phyloP scores from a whole-genome alignment of 1,140 invertebrate genomes.

The Idris sp. region DNA sequence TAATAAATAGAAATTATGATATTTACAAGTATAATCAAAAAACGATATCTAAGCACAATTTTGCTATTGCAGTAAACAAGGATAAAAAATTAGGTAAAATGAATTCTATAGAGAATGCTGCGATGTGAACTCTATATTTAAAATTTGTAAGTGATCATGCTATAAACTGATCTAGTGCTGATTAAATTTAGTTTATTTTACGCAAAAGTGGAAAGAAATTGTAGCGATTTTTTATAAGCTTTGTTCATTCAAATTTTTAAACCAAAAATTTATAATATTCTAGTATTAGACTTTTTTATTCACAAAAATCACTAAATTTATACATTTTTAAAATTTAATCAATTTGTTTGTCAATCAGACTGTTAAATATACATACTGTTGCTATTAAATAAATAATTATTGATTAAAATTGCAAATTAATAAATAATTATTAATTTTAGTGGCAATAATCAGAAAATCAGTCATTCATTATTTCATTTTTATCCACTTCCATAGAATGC shows the following conservation, averaged over 20 bases:
- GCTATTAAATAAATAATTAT: conserved; percentile 20
- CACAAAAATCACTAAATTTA: no score
- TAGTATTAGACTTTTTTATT: no score
- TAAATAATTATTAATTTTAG: conserved; percentile 20
- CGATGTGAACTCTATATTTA: conserved; percentile 70
- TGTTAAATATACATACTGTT: not conserved
- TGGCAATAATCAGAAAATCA: conserved; percentile 7
- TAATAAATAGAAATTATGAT: no score
- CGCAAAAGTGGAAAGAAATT: not conserved
- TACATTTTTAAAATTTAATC: no score
- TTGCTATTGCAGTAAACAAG: conserved; percentile 74
- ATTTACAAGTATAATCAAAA: no score
- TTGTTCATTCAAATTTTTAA: conserved; percentile 39
- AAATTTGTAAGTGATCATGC: conserved; percentile 77
- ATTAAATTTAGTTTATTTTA: no score
- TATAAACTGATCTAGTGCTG: conserved; percentile 57
- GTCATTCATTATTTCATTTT: conserved; percentile 22
- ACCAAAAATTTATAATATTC: no score
- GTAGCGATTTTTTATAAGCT: not conserved
- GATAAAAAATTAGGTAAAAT: conserved; percentile 76
- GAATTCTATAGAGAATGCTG: conserved; percentile 74
- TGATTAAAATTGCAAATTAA: not conserved
- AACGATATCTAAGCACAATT: conserved; percentile 47
- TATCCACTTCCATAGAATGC: conserved; percentile 35
- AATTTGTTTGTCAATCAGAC: no score